phyloP scores from a whole-genome alignment of 2,113 vertebrate species.

The Cryptomyrus ogoouensis region DNA sequence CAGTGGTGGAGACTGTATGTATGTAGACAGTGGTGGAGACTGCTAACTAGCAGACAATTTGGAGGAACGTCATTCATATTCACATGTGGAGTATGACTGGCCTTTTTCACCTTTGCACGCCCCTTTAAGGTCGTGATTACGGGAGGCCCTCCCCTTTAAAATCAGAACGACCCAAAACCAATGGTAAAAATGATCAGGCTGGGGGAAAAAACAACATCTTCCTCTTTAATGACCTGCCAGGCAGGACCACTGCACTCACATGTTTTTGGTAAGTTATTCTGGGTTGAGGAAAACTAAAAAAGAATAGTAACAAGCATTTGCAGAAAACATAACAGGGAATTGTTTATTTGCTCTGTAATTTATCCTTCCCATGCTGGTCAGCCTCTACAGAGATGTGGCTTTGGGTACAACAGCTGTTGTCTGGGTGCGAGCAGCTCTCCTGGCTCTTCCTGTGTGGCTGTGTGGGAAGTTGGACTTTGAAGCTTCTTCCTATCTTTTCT shows the following conservation, averaged over 20 bases:
- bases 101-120: background rate
- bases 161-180: background rate
- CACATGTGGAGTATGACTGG: background rate
- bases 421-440: background rate
- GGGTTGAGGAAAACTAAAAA: background rate
- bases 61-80: background rate
- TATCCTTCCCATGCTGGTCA: background rate
- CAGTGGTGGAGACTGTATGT: background rate
- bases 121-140: background rate
- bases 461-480: background rate
- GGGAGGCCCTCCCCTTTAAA: background rate
- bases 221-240: background rate
- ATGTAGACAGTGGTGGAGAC: background rate
- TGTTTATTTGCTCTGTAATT: background rate
- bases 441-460: background rate
- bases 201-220: background rate
- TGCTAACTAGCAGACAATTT: background rate
- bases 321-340: background rate
- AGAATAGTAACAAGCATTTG: background rate
- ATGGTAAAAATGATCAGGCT: background rate
- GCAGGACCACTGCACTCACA: background rate
- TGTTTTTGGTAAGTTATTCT: background rate
- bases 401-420: background rate
- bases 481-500: background rate
- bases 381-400: background rate